Conservation (phyloP, 2,888 invertebrate genomes). For the Oeneis ivallda region DNA sequence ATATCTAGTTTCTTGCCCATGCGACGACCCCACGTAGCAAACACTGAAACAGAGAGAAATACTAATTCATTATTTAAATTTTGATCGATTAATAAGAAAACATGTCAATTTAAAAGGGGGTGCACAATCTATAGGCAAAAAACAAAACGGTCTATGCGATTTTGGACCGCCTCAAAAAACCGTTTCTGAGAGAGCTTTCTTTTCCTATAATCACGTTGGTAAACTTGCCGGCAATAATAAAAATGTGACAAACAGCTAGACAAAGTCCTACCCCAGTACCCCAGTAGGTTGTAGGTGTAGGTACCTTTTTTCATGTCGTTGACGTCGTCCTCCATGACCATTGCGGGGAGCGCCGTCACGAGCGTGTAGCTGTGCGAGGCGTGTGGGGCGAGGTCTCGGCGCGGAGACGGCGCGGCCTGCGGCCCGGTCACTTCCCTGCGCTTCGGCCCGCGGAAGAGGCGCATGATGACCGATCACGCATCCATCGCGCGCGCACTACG, state of each 20-base stretch:
- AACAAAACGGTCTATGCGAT: too few species aligned
- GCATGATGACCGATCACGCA: conserved; percentile 81
- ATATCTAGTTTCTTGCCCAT: conserved; percentile 90
- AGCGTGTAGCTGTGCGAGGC: conserved; percentile 84
- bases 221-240: too few species aligned
- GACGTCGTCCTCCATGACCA: conserved; percentile 87
- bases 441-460: conserved; percentile 84
- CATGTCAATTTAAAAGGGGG: too few species aligned
- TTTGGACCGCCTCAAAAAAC: too few species aligned
- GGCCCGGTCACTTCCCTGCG: conserved; percentile 84
- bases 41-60: conserved; percentile 70
- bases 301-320: conserved; percentile 82
- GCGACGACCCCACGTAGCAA: conserved; percentile 88
- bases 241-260: too few species aligned
- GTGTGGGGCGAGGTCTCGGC: conserved; percentile 64
- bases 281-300: too few species aligned
- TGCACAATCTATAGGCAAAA: too few species aligned
- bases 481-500: conserved; percentile 70
- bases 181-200: too few species aligned
- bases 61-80: not conserved
- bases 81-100: too few species aligned
- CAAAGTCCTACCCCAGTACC: too few species aligned
- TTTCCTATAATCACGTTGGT: too few species aligned
- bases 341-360: conserved; percentile 89
- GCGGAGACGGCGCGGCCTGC: conserved; percentile 72